Evolutionary conservation across 37 sponge, comb jelly and placozoan genomes (phyloP), one percentile per base, ranked within the genome.

Genomic region (Corticium candelabrum): DNA sequence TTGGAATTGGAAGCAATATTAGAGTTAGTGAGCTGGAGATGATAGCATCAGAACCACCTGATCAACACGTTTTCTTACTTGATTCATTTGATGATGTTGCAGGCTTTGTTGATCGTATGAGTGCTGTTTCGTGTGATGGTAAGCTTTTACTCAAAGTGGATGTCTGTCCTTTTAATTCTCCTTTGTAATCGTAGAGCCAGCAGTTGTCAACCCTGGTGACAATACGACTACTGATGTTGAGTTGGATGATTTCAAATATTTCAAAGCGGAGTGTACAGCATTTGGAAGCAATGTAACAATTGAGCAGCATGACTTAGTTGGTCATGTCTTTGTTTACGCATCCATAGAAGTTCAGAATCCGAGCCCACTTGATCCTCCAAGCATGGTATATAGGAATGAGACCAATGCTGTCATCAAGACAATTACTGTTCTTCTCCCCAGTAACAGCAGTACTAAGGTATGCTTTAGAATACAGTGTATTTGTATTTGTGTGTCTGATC

Each of bases 211-310:
- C 0, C 89, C 96, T 35, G 96, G 96, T 15, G 83, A 86, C 34
- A 84, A 84, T 57, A 88, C 89, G 7, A 74, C 84, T 34, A 85
- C 89, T 73, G 82, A 81, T 38, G 80, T 91, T 1, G 79, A 77
- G 0, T 84, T 89, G 68, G 96, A 91, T 56, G 89, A 85, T 69
- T 95, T 91, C 82, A 78, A 86, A 1, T 95, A 85, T 85, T 95
- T 95, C 69, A 88, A 95, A 56, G 57, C 77, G 3, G 73, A 39
- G 50, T 95, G 96, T 74, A 39, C 69, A 1, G 82, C 78, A 38
- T 94, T 88, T 82, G 87, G 86, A 21, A 15, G 35, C 4, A 84
- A 84, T 0, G 70, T 94, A 75, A 88, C 87, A 41, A 78, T 94
- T 15, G 95, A 94, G 62, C 85, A 94, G 87, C 79, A 82, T 74